Evolutionary conservation across 2,113 vertebrate species (phyloP), one percentile per base, ranked within the genome.

Genomic region (Hippoglossus stenolepis): DNA sequence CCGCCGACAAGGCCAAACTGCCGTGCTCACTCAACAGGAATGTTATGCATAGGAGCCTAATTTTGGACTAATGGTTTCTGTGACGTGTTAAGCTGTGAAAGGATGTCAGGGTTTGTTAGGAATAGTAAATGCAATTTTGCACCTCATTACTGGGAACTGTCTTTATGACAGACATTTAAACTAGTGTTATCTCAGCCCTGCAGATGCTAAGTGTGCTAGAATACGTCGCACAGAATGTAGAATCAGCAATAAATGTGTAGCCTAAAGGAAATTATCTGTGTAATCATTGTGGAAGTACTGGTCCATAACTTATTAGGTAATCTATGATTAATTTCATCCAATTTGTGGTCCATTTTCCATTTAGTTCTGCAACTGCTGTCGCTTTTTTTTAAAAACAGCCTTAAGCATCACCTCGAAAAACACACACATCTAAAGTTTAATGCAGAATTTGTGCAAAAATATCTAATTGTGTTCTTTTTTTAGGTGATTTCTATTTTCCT

Each of bases 11-110:
- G 75, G 85, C 71, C 81, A 86, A 83, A 90, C 84, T 85, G 87
- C 69, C 3, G 59, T 73, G 63, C 70, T 90, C 92, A 93, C 93
- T 93, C 93, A 70, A 88, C 90, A 87, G 80, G 84, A 86, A 70
- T 49, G 89, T 91, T 90, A 87, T 89, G 75, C 86, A 82, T 82
- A 78, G 65, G 62, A 83, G 81, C 65, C 70, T 82, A 3, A 79
- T 87, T 80, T 69, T 83, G 45, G 77, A 90, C 89, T 63, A 85
- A 86, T 87, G 82, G 86, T 74, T 87, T 84, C 80, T 77, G 53
- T 86, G 84, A 92, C 82, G 80, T 79, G 79, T 73, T 79, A 72
- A 88, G 83, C 88, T 90, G 87, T 87, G 85, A 92, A 85, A 83
- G 61, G 75, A 65, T 80, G 75, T 85, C 56, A 85, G 65, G 69